Evolutionary conservation across 37 sponge, comb jelly and placozoan species (phyloP).

Genomic region (Aphrocallistes beatrix): DNA sequence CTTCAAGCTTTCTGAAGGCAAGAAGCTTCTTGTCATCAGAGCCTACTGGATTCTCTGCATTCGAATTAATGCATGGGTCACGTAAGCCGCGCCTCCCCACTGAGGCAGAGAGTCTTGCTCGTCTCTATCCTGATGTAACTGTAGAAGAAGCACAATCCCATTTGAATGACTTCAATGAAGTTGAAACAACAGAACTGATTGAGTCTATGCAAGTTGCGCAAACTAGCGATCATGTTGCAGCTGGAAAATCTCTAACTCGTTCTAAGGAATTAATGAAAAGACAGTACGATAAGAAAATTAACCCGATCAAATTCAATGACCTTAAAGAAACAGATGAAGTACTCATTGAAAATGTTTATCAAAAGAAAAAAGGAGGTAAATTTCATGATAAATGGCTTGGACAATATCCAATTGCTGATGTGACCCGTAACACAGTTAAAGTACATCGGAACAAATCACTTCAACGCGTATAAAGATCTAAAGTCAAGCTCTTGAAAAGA

Average conservation of each 20-base stretch:
- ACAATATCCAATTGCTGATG: neutral
- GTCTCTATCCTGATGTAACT: neutral
- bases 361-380: constrained; percentile 12
- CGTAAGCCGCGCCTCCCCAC: neutral
- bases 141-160: neutral
- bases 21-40: neutral
- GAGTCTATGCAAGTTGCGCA: neutral
- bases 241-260: neutral
- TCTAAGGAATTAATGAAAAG: neutral
- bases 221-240: neutral
- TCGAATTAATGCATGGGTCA: constrained; percentile 9
- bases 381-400: neutral
- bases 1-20: neutral
- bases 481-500: neutral
- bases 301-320: neutral
- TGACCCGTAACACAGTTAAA: neutral
- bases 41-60: neutral
- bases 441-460: neutral
- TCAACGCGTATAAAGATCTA: neutral
- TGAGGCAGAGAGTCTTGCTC: neutral
- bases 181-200: neutral
- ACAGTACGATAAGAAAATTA: neutral
- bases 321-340: neutral
- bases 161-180: neutral
- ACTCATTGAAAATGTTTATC: constrained; percentile 7